These are phyloP conservation scores for Neotoxoptera formosana DNA, from an alignment of 1,140 invertebrate genomes.

Conservation along the genomic window DNA sequence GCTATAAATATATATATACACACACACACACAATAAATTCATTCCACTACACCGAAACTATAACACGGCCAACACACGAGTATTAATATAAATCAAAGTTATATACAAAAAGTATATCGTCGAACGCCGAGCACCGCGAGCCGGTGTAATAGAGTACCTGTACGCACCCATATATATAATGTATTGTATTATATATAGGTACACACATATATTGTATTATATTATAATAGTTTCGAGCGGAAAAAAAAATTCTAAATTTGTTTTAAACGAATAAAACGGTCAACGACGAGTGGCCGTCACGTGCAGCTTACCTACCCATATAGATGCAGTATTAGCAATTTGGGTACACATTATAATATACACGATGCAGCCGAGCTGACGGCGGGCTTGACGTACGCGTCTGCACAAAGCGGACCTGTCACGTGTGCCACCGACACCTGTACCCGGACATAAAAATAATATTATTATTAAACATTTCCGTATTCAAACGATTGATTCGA, in stretches of 20 bases:
- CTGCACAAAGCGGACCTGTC: not conserved
- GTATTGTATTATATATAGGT: no score
- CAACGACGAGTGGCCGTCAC: not conserved
- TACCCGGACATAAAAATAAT: not conserved
- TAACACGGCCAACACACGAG: not conserved
- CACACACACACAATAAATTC: not conserved
- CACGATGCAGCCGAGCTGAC: not conserved
- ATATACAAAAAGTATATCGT: not conserved
- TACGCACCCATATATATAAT: not conserved
- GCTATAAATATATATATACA: not conserved
- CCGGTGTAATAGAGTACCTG: not conserved
- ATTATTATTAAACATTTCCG: not conserved
- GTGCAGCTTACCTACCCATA: not conserved
- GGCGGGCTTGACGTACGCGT: no score
- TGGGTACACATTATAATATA: no score
- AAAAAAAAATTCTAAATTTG: not conserved
- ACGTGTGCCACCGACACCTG: not conserved
- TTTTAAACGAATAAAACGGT: not conserved
- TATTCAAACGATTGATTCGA: not conserved
- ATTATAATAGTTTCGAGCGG: not conserved
- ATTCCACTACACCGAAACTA: not conserved
- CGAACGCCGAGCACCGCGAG: not conserved
- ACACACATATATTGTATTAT: not conserved
- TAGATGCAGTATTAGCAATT: not conserved
- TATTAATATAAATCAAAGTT: not conserved